Percentiles rank a stretch among this genome's conserved stretches.
These are phyloP conservation scores for Excalfactoria chinensis DNA, from an alignment of 2,113 vertebrate species.

Conservation along the genomic window DNA sequence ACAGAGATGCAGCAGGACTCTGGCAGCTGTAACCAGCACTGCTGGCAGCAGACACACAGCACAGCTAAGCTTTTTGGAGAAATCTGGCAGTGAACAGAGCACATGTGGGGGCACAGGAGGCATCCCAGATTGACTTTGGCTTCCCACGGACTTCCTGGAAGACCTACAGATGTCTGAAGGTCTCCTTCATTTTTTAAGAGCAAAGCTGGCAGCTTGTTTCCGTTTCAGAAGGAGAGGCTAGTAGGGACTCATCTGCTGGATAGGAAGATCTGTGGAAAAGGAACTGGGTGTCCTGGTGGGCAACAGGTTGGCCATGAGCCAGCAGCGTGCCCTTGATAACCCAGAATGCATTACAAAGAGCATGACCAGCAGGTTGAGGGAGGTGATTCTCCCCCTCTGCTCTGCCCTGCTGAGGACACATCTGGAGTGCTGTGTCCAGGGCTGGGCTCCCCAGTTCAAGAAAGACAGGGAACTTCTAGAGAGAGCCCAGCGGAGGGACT, in stretches of 20 bases:
- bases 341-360: neutral
- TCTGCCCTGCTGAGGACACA: neutral
- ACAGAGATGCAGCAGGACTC: neutral
- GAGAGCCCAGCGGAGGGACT: too few species aligned
- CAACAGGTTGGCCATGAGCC: neutral
- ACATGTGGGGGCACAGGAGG: neutral
- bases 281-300: neutral
- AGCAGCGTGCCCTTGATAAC: neutral
- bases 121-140: neutral
- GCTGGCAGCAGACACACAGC: neutral
- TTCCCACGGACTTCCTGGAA: neutral
- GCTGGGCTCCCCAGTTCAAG: neutral
- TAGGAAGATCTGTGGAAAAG: neutral
- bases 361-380: neutral
- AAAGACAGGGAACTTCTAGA: neutral
- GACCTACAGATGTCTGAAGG: neutral
- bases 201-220: neutral
- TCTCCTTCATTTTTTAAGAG: neutral
- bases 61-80: neutral
- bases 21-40: neutral
- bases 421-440: neutral
- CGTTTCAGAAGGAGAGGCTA: neutral
- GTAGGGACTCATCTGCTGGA: neutral
- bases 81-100: neutral
- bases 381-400: neutral